Base-by-base conservation (phyloP, 1,140 invertebrate species). In the Drosophila sucinea region DNA sequence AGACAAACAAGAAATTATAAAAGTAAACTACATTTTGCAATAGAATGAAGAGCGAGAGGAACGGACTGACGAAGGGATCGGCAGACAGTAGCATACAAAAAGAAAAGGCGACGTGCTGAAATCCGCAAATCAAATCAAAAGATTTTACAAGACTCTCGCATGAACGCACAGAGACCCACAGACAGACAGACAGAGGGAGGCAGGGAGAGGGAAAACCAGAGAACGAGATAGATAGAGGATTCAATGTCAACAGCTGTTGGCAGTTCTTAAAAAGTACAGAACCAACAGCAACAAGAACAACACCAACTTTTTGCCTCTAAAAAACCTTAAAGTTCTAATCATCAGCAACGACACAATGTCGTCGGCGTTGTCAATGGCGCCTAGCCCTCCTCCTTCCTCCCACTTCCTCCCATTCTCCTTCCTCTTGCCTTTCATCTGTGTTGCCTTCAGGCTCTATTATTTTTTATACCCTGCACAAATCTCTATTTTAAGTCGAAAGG, bases 161-260 rank as follows among this genome's bases (percentile, higher is more conserved):
- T 77, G 66, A 73, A 69, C 47, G 71, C 71, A 70, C 64, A 68
- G 33, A 62, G 54, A 72, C 40, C 10, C 33, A 2, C 65, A 63
- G n/a, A 40, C 10, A 58, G 25, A 63, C 25, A 54, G 11, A 60
- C 58, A 56, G 60, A n/a, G 1, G 8, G 33, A 8, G 33, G 5
- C 8, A 57, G 51, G 6, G 11, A 10, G 29, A 41, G 44, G 29
- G 54, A 23, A 60, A 11, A n/a, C 10, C 29, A 65, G 44, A 32
- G 38, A 60, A 32, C n/a, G 40, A 27, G 29, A 58, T 17, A 32
- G 17, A 17, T 35, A 44, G 27, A 66, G 63, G 73, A 86, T 87
- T 86, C 83, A 86, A 87, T 86, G 83, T 86, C 83, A 86, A 87
- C 83, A 86, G 84, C 83, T 86, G 83, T 75, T 83, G 69, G 76